A percentile compares a stretch with the other conserved stretches of the same genome.
Conservation (phyloP, 2,888 invertebrate genomes). For the Leucozona laternaria region DNA sequence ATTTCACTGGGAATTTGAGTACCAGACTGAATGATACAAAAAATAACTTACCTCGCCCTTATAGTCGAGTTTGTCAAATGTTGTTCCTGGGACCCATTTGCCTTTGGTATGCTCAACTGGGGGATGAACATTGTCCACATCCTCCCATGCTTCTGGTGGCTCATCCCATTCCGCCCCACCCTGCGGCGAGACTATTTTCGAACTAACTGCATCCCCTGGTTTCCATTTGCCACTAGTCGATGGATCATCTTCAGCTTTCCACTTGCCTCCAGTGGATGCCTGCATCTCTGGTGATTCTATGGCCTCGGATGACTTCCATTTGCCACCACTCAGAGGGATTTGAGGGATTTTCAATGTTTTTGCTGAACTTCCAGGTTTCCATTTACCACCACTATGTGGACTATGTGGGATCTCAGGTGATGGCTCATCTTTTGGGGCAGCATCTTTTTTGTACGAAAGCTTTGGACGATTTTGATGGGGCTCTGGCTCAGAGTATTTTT, state of each 20-base stretch:
- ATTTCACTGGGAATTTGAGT: too few relatives aligned
- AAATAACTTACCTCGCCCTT: conserved; percentile 85
- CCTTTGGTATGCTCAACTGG: conserved; percentile 88
- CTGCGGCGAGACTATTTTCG: neutral
- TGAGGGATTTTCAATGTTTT: neutral
- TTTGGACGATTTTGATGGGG: conserved; percentile 28
- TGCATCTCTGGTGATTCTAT: neutral
- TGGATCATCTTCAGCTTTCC: conserved; percentile 85
- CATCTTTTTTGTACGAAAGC: neutral
- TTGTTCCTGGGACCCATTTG: conserved; percentile 91
- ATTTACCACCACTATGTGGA: conserved; percentile 77
- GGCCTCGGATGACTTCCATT: conserved; percentile 49
- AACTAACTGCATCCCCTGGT: neutral
- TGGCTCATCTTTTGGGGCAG: neutral
- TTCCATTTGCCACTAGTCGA: conserved; percentile 76
- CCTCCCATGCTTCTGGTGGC: conserved; percentile 65
- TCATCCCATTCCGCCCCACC: conserved; percentile 82
- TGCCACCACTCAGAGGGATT: neutral
- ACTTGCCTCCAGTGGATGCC: conserved; percentile 76
- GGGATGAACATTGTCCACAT: conserved; percentile 84
- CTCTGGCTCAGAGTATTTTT: conserved; percentile 1
- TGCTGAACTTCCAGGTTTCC: conserved; percentile 67
- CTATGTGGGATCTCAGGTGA: conserved; percentile 75
- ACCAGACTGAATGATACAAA: too few relatives aligned
- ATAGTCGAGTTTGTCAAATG: conserved; percentile 85